Conservation (phyloP, 1,140 invertebrate genomes). For the Drosophila pseudoobscura region DNA sequence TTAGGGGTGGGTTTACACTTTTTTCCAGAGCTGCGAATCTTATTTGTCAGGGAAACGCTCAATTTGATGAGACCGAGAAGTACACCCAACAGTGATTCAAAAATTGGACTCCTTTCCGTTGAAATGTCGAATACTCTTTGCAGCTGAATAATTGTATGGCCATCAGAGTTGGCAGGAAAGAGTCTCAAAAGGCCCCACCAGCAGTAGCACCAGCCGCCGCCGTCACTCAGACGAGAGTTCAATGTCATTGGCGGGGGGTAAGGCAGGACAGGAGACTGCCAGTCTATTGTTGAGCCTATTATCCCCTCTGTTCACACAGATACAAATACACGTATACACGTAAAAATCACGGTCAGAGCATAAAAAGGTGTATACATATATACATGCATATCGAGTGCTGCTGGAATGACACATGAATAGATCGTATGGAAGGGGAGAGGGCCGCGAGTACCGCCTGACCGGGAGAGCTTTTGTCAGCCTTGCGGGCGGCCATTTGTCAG, state of each 20-base stretch:
- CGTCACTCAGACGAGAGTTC: constrained; percentile 29
- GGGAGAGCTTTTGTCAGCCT: constrained; percentile 43
- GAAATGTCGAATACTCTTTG: constrained; percentile 10
- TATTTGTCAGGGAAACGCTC: constrained; percentile 1
- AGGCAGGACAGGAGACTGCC: constrained; percentile 37
- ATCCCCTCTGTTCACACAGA: constrained; percentile 13
- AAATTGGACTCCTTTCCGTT: neutral
- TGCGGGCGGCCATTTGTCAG: constrained; percentile 67
- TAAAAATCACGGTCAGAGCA: neutral
- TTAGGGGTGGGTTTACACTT: constrained; percentile 53
- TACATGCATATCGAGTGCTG: constrained; percentile 41
- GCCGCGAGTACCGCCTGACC: constrained; percentile 4
- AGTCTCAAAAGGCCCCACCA: constrained; percentile 10
- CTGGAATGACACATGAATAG: constrained; percentile 49
- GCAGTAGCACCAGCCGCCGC: too few relatives aligned
- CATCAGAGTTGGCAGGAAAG: constrained; percentile 8
- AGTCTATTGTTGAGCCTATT: constrained; percentile 29
- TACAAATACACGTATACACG: neutral
- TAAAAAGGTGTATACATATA: constrained; percentile 1
- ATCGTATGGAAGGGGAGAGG: neutral
- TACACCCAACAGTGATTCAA: too few relatives aligned
- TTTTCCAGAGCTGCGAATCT: constrained; percentile 14
- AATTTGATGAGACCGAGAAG: constrained; percentile 6
- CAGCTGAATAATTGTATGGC: constrained; percentile 14
- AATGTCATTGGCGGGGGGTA: constrained; percentile 50